Evolutionary conservation across 2,888 invertebrate genomes (phyloP), one percentile per base, ranked within the genome.

Genomic region (Anthophora plumipes): DNA sequence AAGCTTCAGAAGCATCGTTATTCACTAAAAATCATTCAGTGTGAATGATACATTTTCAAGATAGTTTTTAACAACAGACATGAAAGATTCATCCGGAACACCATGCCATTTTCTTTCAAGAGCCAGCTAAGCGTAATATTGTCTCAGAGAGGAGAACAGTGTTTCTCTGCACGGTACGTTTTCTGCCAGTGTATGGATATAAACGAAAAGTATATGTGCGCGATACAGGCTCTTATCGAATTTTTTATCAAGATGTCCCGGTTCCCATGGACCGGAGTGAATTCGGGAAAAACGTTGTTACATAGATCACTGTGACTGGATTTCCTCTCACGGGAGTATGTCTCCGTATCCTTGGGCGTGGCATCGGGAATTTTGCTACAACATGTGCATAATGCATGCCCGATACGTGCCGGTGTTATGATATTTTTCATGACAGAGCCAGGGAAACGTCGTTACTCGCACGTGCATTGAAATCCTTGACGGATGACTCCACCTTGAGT

Each of bases 381-480:
- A 71, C 82, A 77, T 77, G 88, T 83, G 88, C 89, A 88, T 90
- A 84, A 89, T 87, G 88, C 87, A 89, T 89, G 80, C 66, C 84
- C 80, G 86, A 87, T 87, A 87, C 85, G 84, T 83, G 86, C 75
- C 77, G 77, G 85, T 83, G 84, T 89, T 88, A 83, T 85, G 85
- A 88, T 89, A 88, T 85, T 88, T 88, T 86, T 88, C 87, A 83
- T 68, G 85, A 77, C 80, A 80, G 83, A 72, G 76, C 39, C 55
- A 20, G 73, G 79, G 81, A 83, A 88, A 85, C 85, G 87, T 85
- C 83, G 84, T 87, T 87, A 83, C 74, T 59, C 76, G 86, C 84
- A 80, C 85, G 86, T 78, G 78, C 78, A 78, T 78, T 57, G 81
- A 78, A 81, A 78, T 43, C 25, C 60, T 57, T 66, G 71, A 82